Percentiles rank a stretch among this genome's conserved stretches.
Conservation (phyloP, 2,113 vertebrate genomes). For the Anolis sagrei region DNA sequence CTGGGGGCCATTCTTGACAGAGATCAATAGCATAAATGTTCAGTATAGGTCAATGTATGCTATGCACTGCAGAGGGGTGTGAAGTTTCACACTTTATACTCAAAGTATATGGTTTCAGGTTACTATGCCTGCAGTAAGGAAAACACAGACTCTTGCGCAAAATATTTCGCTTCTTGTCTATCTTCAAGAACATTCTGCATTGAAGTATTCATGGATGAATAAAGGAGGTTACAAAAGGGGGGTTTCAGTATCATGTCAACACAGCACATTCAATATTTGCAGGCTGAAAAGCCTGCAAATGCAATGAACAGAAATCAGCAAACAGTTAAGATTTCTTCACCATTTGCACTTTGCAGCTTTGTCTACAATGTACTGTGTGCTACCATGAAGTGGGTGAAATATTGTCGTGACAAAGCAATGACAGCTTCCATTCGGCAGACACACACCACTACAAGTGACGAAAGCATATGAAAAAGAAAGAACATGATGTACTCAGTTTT, state of each 20-base stretch:
- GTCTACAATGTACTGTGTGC: neutral
- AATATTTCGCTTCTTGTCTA: neutral
- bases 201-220: neutral
- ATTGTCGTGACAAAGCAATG: neutral
- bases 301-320: neutral
- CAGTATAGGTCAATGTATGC: neutral
- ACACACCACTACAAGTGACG: neutral
- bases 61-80: neutral
- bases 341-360: neutral
- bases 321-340: neutral
- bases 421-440: neutral
- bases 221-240: neutral
- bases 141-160: neutral
- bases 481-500: neutral
- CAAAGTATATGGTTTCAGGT: neutral
- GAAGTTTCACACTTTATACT: neutral
- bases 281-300: neutral
- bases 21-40: neutral
- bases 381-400: neutral
- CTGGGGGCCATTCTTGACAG: neutral
- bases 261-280: neutral
- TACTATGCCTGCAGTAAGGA: neutral
- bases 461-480: neutral
- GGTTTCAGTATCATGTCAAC: neutral
- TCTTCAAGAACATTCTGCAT: neutral